These are phyloP conservation scores for Montipora capitata DNA, from an alignment of 92 coral and sea anemone genomes.

Conservation along the genomic window DNA sequence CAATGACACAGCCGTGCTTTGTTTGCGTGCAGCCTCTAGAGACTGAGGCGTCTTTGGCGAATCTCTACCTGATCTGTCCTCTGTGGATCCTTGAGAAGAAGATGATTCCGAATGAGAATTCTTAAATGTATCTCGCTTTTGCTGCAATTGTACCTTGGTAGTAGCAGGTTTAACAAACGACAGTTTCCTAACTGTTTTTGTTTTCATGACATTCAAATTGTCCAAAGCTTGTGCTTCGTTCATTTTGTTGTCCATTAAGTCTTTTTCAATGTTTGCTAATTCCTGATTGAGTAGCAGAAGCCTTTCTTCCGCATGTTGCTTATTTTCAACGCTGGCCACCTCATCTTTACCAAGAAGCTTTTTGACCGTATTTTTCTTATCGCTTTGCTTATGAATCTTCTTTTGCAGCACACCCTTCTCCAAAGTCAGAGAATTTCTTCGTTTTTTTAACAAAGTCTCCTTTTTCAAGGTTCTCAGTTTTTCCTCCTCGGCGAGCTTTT, in stretches of 20 bases:
- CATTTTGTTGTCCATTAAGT: slow-evolving; percentile 79
- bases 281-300: slow-evolving; percentile 82
- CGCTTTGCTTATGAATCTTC: slow-evolving; percentile 81
- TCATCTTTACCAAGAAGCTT: slow-evolving; percentile 88
- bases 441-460: slow-evolving; percentile 90
- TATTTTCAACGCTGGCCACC: slow-evolving; percentile 55
- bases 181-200: slow-evolving; percentile 61
- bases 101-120: slow-evolving; percentile 82
- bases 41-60: slow-evolving; percentile 25
- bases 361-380: slow-evolving; percentile 84
- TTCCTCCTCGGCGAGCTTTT: slow-evolving; percentile 92
- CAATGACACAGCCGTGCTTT: slow-evolving; percentile 69
- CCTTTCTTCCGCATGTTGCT: slow-evolving; percentile 69
- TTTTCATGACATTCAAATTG: slow-evolving; percentile 77
- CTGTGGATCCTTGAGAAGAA: slow-evolving; percentile 87
- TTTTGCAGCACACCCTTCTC: slow-evolving; percentile 90
- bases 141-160: slow-evolving; percentile 36
- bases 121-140: slow-evolving; percentile 68
- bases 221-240: slow-evolving; percentile 84
- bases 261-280: slow-evolving; percentile 80
- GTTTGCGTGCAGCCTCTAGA: slow-evolving; percentile 54
- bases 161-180: slow-evolving; percentile 31
- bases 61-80: slow-evolving; percentile 62
- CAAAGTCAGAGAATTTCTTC: slow-evolving; percentile 91
- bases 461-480: slow-evolving; percentile 82